Conservation (phyloP, 2,888 invertebrate species). For the Drosophila ezoana region DNA sequence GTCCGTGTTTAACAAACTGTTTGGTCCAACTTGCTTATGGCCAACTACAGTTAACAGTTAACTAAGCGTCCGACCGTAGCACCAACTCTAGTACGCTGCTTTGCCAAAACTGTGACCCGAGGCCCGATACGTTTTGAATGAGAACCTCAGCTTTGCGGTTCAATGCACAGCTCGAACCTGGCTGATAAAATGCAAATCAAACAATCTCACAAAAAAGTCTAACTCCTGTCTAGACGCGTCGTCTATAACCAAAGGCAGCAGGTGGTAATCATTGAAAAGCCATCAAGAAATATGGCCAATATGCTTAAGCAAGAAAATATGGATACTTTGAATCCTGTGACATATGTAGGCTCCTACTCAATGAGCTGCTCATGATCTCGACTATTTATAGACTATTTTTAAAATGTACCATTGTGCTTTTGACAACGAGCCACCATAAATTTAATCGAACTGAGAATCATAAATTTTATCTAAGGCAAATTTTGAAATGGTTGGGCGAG, state of each 20-base stretch:
- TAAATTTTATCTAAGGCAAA: constrained; percentile 6
- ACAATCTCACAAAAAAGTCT: constrained; percentile 43
- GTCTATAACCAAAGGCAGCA: constrained; percentile 51
- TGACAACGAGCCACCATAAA: not conserved
- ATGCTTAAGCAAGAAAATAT: constrained; percentile 19
- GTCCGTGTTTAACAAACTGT: constrained; percentile 41
- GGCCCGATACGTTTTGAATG: constrained; percentile 29
- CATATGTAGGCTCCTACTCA: not conserved
- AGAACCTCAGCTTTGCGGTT: constrained; percentile 45
- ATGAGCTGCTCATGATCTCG: constrained; percentile 7
- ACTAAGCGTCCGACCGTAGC: not conserved
- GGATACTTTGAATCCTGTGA: constrained; percentile 17
- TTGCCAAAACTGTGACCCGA: constrained; percentile 6
- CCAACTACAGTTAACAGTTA: constrained; percentile 17
- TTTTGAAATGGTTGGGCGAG: not conserved
- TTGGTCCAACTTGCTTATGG: constrained; percentile 44
- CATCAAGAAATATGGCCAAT: constrained; percentile 51
- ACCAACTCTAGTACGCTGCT: not conserved
- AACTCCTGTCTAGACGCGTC: constrained; percentile 65
- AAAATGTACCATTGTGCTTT: constrained; percentile 7
- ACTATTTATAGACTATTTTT: constrained; percentile 14
- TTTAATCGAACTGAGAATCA: not conserved
- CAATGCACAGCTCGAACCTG: constrained; percentile 49
- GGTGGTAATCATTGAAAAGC: constrained; percentile 51
- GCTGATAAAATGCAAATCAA: constrained; percentile 63